Evolutionary conservation across 2,113 vertebrate genomes (phyloP), one percentile per base, ranked within the genome.

Genomic region (Podarcis cretensis): DNA sequence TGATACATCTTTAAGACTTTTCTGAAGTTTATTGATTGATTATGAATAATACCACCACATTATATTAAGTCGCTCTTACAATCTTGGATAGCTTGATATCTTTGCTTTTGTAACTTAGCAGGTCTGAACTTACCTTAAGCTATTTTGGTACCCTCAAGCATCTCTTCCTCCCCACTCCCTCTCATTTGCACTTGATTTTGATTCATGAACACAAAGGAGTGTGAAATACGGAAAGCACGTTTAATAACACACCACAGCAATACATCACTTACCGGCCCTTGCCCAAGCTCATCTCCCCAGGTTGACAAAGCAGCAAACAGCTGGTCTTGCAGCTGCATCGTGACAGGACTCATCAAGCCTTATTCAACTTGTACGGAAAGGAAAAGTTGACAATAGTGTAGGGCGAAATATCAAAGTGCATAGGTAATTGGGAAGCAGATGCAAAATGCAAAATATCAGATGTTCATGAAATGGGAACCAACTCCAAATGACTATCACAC

Each of bases 11-110:
- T 93, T 16, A 74, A 57, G 90, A 90, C 85, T 92, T 88, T 73
- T 73, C 76, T 92, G 23, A 9, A 63, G 79, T 89, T 65, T 90
- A 89, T 94, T 94, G 91, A 92, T 87, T 92, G 89, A 87, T 95
- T 93, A 91, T 87, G 94, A 93, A 68, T 69, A 21, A 91, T 76
- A 25, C 87, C 90, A 78, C 79, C 89, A 87, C 59, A 37, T 92
- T 91, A 89, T 91, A 94, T 92, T 91, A 93, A 77, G 21, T 83
- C 74, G 20, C 43, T 90, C 18, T 87, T 92, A 2, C 76, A 81
- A 92, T 93, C 93, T 77, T 93, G 94, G 84, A 89, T 87, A 87
- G 35, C 92, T 94, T 82, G 91, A 69, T 87, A 84, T 88, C 48
- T 37, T 85, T 83, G 81, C 43, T 84, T 86, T 93, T 59, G n/a